These are phyloP conservation scores for Ciconia stormi DNA, from an alignment of 2,113 vertebrate genomes.

Conservation along the genomic window DNA sequence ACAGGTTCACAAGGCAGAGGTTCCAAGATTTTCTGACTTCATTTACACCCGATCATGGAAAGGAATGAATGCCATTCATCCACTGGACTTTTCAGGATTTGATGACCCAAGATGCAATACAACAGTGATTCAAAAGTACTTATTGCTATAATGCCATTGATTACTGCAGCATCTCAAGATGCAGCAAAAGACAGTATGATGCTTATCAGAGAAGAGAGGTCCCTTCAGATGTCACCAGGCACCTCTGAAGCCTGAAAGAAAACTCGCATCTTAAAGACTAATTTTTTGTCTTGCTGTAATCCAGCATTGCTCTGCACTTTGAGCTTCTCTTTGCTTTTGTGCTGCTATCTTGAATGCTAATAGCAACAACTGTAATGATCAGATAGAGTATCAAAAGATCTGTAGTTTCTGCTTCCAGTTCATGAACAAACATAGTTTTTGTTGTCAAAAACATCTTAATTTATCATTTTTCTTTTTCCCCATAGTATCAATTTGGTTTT, in stretches of 20 bases:
- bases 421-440: not conserved
- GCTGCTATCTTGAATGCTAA: not conserved
- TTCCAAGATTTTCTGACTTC: not conserved
- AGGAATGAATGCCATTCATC: not conserved
- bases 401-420: not conserved
- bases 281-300: not conserved
- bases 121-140: not conserved
- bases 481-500: not conserved
- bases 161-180: not conserved
- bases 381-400: not conserved
- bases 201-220: not conserved
- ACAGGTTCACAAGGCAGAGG: not conserved
- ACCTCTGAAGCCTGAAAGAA: not conserved
- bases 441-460: not conserved
- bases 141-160: fast-evolving
- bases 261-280: not conserved
- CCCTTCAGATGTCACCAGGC: not conserved
- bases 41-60: not conserved
- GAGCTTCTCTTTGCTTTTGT: not conserved
- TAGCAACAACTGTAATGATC: not conserved
- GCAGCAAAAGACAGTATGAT: not conserved
- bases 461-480: not conserved
- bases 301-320: not conserved
- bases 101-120: not conserved
- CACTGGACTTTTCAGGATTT: not conserved